Percentiles rank a stretch among this genome's conserved stretches.
These are phyloP conservation scores for Gymnoscelis rufifasciata DNA, from an alignment of 2,888 invertebrate genomes.

Conservation along the genomic window DNA sequence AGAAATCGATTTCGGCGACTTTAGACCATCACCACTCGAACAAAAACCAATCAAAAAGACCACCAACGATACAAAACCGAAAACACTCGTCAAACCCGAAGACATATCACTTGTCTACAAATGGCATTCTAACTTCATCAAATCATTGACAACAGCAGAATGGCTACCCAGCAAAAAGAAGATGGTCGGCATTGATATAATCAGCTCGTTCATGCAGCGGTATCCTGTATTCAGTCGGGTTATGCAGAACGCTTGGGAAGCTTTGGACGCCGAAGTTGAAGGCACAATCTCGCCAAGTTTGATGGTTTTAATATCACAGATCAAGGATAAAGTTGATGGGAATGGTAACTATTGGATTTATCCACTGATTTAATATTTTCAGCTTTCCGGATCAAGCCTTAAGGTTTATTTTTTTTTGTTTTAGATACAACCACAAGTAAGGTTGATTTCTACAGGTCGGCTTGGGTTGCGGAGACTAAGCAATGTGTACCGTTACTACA, in stretches of 20 bases:
- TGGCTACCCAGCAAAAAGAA: constrained; percentile 77
- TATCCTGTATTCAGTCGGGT: constrained; percentile 79
- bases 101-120: constrained; percentile 80
- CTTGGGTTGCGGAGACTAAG: constrained; percentile 88
- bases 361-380: not conserved
- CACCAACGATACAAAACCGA: constrained; percentile 27
- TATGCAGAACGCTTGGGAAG: constrained; percentile 69
- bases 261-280: constrained; percentile 77
- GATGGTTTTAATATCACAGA: constrained; percentile 76
- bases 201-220: constrained; percentile 76
- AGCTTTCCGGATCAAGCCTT: not conserved
- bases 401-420: constrained; percentile 11
- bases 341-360: constrained; percentile 41
- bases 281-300: constrained; percentile 76
- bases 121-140: constrained; percentile 80
- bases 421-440: constrained; percentile 48
- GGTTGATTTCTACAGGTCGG: constrained; percentile 89
- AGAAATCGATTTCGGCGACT: constrained; percentile 84
- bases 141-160: constrained; percentile 77
- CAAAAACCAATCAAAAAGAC: constrained; percentile 54
- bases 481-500: constrained; percentile 85
- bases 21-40: constrained; percentile 75
- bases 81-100: constrained; percentile 63
- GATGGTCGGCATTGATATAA: constrained; percentile 59
- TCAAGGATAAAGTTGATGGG: constrained; percentile 70